Evolutionary conservation across 2,797 vertebrate genomes (phyloP).

Genomic region (Parotocinclus haroldoi): DNA sequence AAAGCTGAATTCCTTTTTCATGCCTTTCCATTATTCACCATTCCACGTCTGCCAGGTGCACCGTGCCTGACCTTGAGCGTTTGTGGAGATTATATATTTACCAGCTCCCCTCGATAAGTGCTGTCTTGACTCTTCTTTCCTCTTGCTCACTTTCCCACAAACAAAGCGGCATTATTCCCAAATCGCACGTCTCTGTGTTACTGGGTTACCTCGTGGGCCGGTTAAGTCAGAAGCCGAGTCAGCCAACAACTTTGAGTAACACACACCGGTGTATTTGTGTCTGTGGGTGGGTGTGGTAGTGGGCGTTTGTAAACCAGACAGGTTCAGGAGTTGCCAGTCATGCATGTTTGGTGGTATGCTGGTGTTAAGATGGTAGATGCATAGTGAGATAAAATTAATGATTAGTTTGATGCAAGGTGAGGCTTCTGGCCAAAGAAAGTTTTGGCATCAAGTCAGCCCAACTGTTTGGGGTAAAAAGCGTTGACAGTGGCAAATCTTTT

Average conservation of each 20-base stretch:
- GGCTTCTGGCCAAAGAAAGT: constrained; percentile 29
- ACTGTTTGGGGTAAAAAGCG: constrained; percentile 34
- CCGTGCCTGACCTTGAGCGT: constrained; percentile 57
- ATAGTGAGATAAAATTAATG: constrained; percentile 39
- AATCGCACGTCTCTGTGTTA: constrained; percentile 38
- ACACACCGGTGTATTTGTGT: constrained; percentile 25
- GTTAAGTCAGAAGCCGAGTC: constrained; percentile 47
- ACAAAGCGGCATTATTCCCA: constrained; percentile 54
- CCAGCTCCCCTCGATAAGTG: constrained; percentile 52
- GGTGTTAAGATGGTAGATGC: constrained; percentile 33
- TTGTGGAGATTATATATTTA: constrained; percentile 58
- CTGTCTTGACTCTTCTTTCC: constrained; percentile 48
- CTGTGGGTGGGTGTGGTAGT: constrained; percentile 21
- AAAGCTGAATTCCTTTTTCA: constrained; percentile 56
- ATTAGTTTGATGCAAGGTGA: constrained; percentile 39
- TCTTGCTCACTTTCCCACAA: constrained; percentile 52
- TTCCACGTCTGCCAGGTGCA: constrained; percentile 53
- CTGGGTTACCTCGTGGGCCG: constrained; percentile 50
- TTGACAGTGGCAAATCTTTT: constrained; percentile 29
- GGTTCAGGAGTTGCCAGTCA: constrained; percentile 43
- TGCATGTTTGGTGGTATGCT: constrained; percentile 37
- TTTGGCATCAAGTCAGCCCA: constrained; percentile 31
- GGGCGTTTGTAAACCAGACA: constrained; percentile 28
- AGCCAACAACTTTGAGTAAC: constrained; percentile 51
- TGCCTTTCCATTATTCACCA: constrained; percentile 48